Evolutionary conservation across 2,797 vertebrate species (phyloP), one percentile per base, ranked within the genome.

Genomic region (Lacerta bilineata): DNA sequence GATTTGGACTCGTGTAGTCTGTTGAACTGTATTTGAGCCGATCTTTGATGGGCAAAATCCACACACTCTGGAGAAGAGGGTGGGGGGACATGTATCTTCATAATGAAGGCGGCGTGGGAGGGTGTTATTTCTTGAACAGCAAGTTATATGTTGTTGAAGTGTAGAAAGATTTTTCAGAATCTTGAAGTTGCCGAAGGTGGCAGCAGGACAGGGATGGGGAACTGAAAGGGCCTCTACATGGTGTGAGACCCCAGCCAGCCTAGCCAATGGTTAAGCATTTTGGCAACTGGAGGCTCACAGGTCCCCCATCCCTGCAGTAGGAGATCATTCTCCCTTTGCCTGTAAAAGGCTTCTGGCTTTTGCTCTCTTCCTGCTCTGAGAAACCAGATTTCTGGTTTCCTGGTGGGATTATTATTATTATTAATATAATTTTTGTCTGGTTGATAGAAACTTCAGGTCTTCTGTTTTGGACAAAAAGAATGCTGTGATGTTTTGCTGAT

Each of bases 261-360:
- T 71, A 29, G 69, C 69, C 69, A 71, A n/a, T 71, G 69, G 69
- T n/a, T n/a, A n/a, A 8, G 43, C 25, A 50, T 2, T 6, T 3
- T 71, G 2, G 29, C 39, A 18, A 3, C 2, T 36, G 36, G 59
- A 43, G 25, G 25, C 11, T 8, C 50, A 20, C 29, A 59, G n/a
- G 6, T 80, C 11, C n/a, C 18, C 20, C 8, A 43, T 23, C 39
- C 2, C 75, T n/a, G 27, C 13, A 20, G 50, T 80, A 61, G 36
- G 55, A 41, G 36, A 5, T 27, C 61, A 43, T 17, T 68, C 33
- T 77, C 69, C 15, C 6, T 9, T 4, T 4, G 9, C n/a, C 33
- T 46, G 92, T 93, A 89, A 83, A 71, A 89, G 92, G 91, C 87
- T 71, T 39, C 23, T 5, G 29, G 90, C 89, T 94, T 55, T 87